phyloP scores from a whole-genome alignment of 2,797 vertebrate genomes.

The Galagoides demidoff region DNA sequence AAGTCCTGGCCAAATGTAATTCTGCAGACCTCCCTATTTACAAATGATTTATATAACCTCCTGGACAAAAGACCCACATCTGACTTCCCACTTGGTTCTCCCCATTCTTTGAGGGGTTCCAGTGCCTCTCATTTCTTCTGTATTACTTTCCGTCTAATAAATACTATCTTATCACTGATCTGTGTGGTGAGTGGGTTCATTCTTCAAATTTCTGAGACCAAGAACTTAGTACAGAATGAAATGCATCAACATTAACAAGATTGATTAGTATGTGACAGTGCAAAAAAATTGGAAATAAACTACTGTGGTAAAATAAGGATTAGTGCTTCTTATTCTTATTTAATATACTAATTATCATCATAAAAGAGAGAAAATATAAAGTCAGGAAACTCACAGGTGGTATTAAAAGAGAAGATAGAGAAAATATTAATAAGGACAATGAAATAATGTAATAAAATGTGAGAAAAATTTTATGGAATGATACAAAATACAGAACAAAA shows the following conservation, averaged over 20 bases:
- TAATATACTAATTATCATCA: slow-evolving; percentile 28
- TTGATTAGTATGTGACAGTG: slow-evolving; percentile 8
- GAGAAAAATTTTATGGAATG: not conserved
- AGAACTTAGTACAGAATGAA: too few species aligned
- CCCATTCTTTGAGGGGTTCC: too few species aligned
- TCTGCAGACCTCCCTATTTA: too few species aligned
- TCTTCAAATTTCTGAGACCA: too few species aligned
- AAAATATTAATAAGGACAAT: not conserved
- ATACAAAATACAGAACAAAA: not conserved
- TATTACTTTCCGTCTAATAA: too few species aligned
- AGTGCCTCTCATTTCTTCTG: too few species aligned
- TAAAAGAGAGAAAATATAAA: slow-evolving; percentile 37
- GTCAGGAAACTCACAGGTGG: slow-evolving; percentile 18
- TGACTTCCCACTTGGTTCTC: too few species aligned
- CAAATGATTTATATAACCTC: too few species aligned
- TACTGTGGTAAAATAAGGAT: not conserved
- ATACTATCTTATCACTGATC: too few species aligned
- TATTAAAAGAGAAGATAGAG: not conserved
- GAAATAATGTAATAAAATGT: not conserved
- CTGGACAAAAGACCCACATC: too few species aligned
- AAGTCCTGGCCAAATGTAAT: too few species aligned
- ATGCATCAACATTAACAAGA: not conserved
- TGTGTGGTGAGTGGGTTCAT: too few species aligned
- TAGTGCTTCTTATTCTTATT: slow-evolving; percentile 7
- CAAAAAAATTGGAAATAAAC: slow-evolving; percentile 10